Base-by-base conservation (phyloP, 2,797 vertebrate genomes). In the Rhinoraja longicauda region DNA sequence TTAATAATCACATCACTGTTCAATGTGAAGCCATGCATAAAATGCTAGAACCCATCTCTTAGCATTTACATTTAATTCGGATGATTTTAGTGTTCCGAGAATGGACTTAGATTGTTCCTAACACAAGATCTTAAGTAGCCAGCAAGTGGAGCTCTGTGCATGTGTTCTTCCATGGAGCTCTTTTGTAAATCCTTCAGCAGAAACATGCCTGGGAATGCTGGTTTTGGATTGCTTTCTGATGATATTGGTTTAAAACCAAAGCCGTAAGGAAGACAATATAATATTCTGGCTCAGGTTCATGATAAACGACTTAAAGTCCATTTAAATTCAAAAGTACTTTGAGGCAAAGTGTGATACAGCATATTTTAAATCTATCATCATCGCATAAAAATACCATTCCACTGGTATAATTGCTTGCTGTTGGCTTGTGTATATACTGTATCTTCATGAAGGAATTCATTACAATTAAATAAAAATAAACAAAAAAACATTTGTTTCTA, bases 61-160 rank as follows among this genome's bases (percentile, higher is more conserved):
- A 36, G n/a, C 10, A 62, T 17, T 88, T 29, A 29, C 53, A 10
- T 1, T 29, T 4, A 59, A 88, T 19, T 64, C 64, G 15, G n/a
- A 17, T 88, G 29, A 19, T 67, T 88, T 21, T 36, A 88, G 3
- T 36, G 2, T 32, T 67, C 29, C 88, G 17, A 32, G 84, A 21
- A 62, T 32, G 4, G 19, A 6, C 9, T 9, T 6, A 86, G 5
- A 15, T 86, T 15, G 59, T 86, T 32, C 57, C 82, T 64, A 86
- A 64, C 82, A 86, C 15, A 19, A 67, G n/a, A 67, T 64, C 19
- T 32, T n/a, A 88, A 88, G 59, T 67, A 88, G n/a, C 84, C 84
- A 88, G 84, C 59, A 88, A 88, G 84, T 88, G 84, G 84, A 88
- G 84, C 84, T 88, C 84, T 88, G 59, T 88, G 59, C 21, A 19